A percentile compares a stretch with the other conserved stretches of the same genome.
Conservation (phyloP, 2,797 vertebrate species). For the Eidolon dupreanum region DNA sequence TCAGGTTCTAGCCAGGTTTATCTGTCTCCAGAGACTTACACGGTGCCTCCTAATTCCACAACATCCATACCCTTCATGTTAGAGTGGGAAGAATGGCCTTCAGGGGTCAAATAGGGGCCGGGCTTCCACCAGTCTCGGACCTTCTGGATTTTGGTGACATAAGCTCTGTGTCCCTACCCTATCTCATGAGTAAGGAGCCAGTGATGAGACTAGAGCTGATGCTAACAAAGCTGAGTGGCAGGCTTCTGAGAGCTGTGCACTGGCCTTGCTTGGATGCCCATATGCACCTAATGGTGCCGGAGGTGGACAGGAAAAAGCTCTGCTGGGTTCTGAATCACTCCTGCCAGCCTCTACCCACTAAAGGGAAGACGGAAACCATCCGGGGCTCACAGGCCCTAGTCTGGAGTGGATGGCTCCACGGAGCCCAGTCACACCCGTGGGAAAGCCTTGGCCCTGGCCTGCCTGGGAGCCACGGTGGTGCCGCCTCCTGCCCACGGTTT, state of each 20-base stretch:
- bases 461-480: not conserved
- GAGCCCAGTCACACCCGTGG: constrained; percentile 53
- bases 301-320: not conserved
- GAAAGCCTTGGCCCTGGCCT: constrained; percentile 55
- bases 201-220: not conserved
- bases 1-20: not conserved
- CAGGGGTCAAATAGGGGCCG: not conserved
- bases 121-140: not conserved
- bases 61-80: not conserved
- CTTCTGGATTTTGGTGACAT: not conserved
- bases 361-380: not conserved
- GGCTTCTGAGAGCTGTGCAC: not conserved
- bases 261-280: not conserved
- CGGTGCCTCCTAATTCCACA: not conserved
- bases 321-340: not conserved
- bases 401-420: not conserved
- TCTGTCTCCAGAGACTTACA: not conserved
- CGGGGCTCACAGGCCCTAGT: not conserved
- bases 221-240: not conserved
- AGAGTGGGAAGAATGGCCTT: not conserved
- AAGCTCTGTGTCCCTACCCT: not conserved
- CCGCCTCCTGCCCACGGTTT: constrained; percentile 77
- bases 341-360: not conserved
- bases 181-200: not conserved
- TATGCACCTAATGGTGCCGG: fast-evolving